Conservation (phyloP, 2,113 vertebrate species). For the Hemiscyllium ocellatum region DNA sequence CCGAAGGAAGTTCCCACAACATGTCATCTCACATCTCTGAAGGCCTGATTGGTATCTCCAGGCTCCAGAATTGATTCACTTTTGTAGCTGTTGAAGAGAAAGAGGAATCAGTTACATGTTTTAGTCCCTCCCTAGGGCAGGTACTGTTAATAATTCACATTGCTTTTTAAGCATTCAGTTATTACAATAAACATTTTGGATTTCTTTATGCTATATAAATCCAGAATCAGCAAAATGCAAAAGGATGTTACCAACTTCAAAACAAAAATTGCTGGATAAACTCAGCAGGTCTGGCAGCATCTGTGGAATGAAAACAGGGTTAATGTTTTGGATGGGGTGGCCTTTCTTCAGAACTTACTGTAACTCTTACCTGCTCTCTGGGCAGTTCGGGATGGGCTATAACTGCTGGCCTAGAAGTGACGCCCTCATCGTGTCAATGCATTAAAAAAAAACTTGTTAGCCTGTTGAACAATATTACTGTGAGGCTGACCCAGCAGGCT, state of each 20-base stretch:
- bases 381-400: too few relatives aligned
- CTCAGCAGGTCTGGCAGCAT: too few relatives aligned
- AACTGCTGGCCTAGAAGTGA: too few relatives aligned
- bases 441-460: too few relatives aligned
- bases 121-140: background rate
- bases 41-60: background rate
- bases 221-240: background rate
- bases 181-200: background rate
- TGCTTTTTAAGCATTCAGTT: background rate
- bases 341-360: too few relatives aligned
- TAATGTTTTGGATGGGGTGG: too few relatives aligned
- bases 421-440: too few relatives aligned
- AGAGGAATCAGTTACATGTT: background rate
- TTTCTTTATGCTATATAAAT: background rate
- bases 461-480: too few relatives aligned
- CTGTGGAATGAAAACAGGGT: too few relatives aligned
- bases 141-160: too few relatives aligned
- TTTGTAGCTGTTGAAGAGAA: background rate
- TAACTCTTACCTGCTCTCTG: too few relatives aligned
- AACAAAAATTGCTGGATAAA: background rate
- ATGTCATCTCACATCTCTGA: background rate
- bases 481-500: background rate
- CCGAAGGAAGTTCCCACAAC: background rate
- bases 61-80: background rate
- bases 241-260: background rate